A percentile compares a stretch with the other conserved stretches of the same genome.
These are phyloP conservation scores for Chionodraco myersi DNA, from an alignment of 2,113 vertebrate species.

Conservation along the genomic window DNA sequence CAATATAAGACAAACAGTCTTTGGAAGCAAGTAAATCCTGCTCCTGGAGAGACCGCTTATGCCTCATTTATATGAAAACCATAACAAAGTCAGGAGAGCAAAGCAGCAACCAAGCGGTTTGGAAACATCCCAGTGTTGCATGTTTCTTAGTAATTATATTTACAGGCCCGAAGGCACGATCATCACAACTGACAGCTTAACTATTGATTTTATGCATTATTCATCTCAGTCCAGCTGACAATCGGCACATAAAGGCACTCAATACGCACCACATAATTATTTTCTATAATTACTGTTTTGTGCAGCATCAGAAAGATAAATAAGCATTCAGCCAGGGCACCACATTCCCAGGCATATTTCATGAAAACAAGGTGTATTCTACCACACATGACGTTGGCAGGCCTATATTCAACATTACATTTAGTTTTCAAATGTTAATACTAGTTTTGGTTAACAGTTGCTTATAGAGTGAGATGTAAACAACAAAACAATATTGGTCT, in stretches of 20 bases:
- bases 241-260: not conserved
- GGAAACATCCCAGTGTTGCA: conserved; percentile 28
- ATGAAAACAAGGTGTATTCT: not conserved
- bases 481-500: not conserved
- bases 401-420: no score
- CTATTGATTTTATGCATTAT: conserved; percentile 1
- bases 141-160: conserved; percentile 23
- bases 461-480: not conserved
- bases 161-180: conserved; percentile 15
- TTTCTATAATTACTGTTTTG: not conserved
- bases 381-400: not conserved
- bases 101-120: conserved; percentile 13
- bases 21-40: no score
- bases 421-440: not conserved
- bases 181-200: conserved; percentile 11
- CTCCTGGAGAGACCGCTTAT: no score
- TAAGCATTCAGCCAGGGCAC: not conserved
- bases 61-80: not conserved
- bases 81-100: conserved; percentile 13
- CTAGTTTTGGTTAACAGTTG: not conserved
- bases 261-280: not conserved
- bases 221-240: conserved; percentile 45
- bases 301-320: not conserved
- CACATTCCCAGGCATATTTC: not conserved
- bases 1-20: not conserved